Conservation (phyloP, 1,140 invertebrate genomes). For the Lutraria rhynchaena region DNA sequence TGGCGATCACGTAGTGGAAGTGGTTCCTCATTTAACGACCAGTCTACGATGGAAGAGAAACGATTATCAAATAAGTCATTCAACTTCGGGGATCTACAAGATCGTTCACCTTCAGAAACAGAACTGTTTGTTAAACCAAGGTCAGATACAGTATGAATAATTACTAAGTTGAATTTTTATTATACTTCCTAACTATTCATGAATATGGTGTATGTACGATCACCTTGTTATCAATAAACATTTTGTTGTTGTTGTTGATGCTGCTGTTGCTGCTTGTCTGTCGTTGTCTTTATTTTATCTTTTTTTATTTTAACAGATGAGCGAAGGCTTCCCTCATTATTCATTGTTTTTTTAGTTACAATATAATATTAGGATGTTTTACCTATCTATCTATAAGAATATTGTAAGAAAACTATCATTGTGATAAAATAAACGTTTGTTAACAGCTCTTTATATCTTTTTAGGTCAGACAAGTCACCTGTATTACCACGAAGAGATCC, state of each 20-base stretch:
- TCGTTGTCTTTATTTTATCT: no score
- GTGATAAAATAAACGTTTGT: background rate
- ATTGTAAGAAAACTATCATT: no score
- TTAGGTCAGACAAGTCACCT: slow-evolving; percentile 24
- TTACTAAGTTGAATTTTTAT: no score
- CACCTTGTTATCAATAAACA: no score
- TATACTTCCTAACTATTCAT: no score
- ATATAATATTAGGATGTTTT: background rate
- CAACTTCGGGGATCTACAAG: slow-evolving; percentile 8
- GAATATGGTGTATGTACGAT: no score
- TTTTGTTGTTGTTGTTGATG: no score
- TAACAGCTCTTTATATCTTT: background rate
- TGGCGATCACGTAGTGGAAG: slow-evolving; percentile 44
- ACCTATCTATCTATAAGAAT: no score
- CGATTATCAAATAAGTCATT: slow-evolving; percentile 23
- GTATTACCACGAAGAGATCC: slow-evolving; percentile 18
- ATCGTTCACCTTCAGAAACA: background rate
- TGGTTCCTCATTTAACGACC: slow-evolving; percentile 8
- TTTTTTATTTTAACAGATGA: no score
- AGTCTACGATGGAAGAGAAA: background rate
- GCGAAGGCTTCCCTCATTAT: no score
- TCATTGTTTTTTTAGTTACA: no score
- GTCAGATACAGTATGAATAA: slow-evolving; percentile 3
- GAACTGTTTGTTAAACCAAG: slow-evolving; percentile 7
- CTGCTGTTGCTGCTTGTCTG: no score